phyloP scores from a whole-genome alignment of 2,113 vertebrate genomes.

The Ammospiza caudacuta region DNA sequence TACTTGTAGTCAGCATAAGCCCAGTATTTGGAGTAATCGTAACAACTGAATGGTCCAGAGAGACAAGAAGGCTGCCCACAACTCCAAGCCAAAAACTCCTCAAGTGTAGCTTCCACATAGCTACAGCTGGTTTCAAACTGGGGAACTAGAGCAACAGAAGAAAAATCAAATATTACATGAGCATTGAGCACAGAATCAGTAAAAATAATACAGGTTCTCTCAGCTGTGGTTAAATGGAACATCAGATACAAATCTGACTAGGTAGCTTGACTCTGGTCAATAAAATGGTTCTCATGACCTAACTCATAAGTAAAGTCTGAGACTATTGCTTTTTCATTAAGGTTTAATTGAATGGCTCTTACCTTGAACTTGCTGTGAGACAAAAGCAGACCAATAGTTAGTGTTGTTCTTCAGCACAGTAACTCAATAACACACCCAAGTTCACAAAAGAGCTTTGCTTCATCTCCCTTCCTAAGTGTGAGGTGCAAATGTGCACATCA shows the following conservation, averaged over 20 bases:
- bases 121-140: slow-evolving; percentile 92
- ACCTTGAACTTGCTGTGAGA: not conserved
- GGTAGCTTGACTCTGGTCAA: not conserved
- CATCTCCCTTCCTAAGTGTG: not conserved
- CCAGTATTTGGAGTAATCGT: slow-evolving; percentile 84
- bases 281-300: slow-evolving; percentile 13
- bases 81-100: slow-evolving; percentile 87
- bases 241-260: not conserved
- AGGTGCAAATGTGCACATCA: not conserved
- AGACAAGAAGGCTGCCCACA: slow-evolving; percentile 33
- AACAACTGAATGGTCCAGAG: slow-evolving; percentile 81
- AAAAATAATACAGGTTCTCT: not conserved
- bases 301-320: slow-evolving; percentile 8
- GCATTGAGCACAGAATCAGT: not conserved
- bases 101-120: slow-evolving; percentile 83
- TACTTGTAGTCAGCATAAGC: slow-evolving; percentile 98
- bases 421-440: not conserved
- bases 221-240: not conserved
- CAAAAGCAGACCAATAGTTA: not conserved
- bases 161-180: slow-evolving; percentile 32
- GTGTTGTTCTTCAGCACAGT: not conserved
- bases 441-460: not conserved
- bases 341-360: not conserved
- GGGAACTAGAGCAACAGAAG: slow-evolving; percentile 77
- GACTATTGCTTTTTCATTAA: slow-evolving; percentile 11